Conservation (phyloP, 2,797 vertebrate species). For the Cirrhinus molitorella region DNA sequence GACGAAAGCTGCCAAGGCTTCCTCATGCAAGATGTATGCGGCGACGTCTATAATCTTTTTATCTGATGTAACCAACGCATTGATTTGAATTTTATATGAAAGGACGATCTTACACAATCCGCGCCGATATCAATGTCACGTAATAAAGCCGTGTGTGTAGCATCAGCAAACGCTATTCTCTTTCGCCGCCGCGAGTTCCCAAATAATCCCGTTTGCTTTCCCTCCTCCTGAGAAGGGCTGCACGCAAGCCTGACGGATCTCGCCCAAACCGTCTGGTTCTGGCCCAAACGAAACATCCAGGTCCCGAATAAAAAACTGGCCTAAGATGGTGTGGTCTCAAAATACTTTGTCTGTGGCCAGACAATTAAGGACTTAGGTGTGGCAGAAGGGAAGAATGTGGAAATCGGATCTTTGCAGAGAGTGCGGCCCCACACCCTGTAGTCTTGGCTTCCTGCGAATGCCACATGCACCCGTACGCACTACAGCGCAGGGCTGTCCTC, state of each 20-base stretch:
- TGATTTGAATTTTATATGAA: constrained; percentile 23
- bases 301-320: constrained; percentile 77
- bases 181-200: not conserved
- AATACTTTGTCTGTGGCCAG: constrained; percentile 83
- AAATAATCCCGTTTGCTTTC: constrained; percentile 64
- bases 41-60: not conserved
- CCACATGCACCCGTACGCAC: constrained; percentile 57
- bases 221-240: constrained; percentile 60
- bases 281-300: constrained; percentile 81
- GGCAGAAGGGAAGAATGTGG: constrained; percentile 84
- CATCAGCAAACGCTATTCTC: constrained; percentile 25
- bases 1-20: constrained; percentile 72
- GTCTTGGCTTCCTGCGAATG: constrained; percentile 68
- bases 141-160: constrained; percentile 58
- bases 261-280: constrained; percentile 72
- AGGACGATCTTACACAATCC: constrained; percentile 42
- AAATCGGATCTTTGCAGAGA: constrained; percentile 77
- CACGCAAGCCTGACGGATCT: constrained; percentile 61
- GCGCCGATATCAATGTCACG: constrained; percentile 55
- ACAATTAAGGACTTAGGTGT: constrained; percentile 87
- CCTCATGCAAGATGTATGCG: constrained; percentile 71
- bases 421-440: constrained; percentile 79
- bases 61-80: not conserved
- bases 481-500: constrained; percentile 58
- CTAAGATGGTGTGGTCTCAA: constrained; percentile 79